Evolutionary conservation across 2,113 vertebrate species (phyloP), one percentile per base, ranked within the genome.

Genomic region (Mesembrinibis cayennensis): DNA sequence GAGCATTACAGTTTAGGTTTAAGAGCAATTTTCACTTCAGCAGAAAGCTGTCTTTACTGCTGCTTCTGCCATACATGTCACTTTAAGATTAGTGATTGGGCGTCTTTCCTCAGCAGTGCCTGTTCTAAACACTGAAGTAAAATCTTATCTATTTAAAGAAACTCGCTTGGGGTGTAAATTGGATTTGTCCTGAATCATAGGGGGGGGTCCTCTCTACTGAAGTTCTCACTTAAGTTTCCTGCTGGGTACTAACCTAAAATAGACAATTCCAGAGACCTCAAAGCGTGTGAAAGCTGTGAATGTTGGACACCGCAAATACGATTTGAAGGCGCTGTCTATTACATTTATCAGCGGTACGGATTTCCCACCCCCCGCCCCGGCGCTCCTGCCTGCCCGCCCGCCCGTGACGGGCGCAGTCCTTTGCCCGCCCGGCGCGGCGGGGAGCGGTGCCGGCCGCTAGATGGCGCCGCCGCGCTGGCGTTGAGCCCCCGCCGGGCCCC

Each of bases 401-500:
- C 16, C 11, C 44, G 44, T 7, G 44, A 16, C 15, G 6, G 44
- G 44, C 44, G 44, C 44, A 6, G 44, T 16, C 44, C 6, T 45
- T 16, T 17, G 40, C 40, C 40, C 10, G 40, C 40, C 40, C 40
- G 40, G 40, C 10, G 40, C 40, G 40, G 40, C 44, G 44, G 44
- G 44, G 44, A 21, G 20, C 47, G 47, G 20, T 20, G 34, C 2
- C 17, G 17, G 9, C 95, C 97, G 95, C 95, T 93, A 97, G 98
- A 93, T 97, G 98, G 97, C 96, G 87, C 73, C 96, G 87, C 93
- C 44, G 44, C 44, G 44, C 44, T 17, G 16, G 44, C 44, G 15
- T 17, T 17, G 44, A 17, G 44, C 44, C 40, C 40, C 40, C 40
- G 40, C 40, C 40, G 40, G 40, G 40, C 40, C 40, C 10, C 9